Evolutionary conservation across 2,113 vertebrate genomes (phyloP).

Genomic region (Donacobius atricapilla): DNA sequence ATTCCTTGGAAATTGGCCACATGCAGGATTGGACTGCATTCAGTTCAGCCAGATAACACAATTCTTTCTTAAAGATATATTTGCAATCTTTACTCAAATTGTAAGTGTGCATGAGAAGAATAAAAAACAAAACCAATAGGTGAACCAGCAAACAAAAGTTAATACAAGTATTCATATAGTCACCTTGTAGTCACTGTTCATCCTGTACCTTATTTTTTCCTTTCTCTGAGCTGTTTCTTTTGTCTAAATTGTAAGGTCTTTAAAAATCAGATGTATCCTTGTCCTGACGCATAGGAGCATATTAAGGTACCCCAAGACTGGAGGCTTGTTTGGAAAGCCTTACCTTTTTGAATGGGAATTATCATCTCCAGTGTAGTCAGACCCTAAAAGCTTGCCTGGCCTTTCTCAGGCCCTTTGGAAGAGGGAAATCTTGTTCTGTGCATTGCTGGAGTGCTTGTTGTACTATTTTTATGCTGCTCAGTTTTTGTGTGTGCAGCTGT

Average conservation of each 20-base stretch:
- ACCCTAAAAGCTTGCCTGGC: neutral
- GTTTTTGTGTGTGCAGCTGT: neutral
- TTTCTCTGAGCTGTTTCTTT: neutral
- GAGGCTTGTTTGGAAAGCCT: neutral
- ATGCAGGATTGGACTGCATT: neutral
- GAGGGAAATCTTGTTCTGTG: neutral
- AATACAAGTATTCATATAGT: neutral
- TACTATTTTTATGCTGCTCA: constrained; percentile 30
- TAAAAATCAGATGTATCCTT: neutral
- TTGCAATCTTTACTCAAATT: neutral
- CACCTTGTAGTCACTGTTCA: neutral
- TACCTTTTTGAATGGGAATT: neutral
- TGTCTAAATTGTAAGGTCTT: neutral
- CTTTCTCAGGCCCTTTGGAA: constrained; percentile 32
- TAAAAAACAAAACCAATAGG: neutral
- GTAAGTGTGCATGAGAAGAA: neutral
- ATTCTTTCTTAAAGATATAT: neutral
- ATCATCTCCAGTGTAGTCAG: neutral
- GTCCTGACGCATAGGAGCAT: neutral
- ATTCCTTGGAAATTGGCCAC: neutral
- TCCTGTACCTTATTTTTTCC: neutral
- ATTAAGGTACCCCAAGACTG: neutral
- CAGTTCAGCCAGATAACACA: neutral
- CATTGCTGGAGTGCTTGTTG: constrained; percentile 27
- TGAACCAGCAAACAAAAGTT: neutral